Conservation (phyloP, 2,113 vertebrate genomes). For the Potamarius usumacintae region DNA sequence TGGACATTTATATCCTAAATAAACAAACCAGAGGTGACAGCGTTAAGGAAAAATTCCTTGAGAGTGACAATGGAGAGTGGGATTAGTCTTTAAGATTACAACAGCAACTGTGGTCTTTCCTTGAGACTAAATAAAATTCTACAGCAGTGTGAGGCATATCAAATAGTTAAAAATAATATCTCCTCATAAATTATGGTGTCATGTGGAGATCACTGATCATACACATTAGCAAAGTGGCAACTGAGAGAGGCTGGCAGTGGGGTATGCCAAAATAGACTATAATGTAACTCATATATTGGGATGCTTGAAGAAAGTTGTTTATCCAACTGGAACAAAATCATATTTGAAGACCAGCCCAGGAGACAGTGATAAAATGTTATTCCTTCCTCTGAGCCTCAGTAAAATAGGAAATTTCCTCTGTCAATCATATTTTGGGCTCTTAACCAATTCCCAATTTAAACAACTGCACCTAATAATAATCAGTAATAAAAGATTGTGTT, state of each 20-base stretch:
- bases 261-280: not conserved
- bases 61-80: not conserved
- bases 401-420: not conserved
- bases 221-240: constrained; percentile 1
- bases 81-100: not conserved
- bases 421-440: not conserved
- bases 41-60: not conserved
- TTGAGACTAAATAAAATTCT: constrained; percentile 8
- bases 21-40: not conserved
- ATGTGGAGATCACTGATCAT: not conserved
- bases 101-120: not conserved
- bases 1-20: not conserved
- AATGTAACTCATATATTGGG: constrained; percentile 14
- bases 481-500: not conserved
- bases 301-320: not conserved
- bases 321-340: constrained; percentile 21
- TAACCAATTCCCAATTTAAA: constrained; percentile 5
- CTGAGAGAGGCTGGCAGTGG: not conserved
- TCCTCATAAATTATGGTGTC: not conserved
- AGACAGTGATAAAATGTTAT: not conserved
- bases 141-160: not conserved
- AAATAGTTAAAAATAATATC: not conserved
- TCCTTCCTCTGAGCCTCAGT: not conserved
- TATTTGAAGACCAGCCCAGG: constrained; percentile 12
- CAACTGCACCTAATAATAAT: not conserved